phyloP scores from a whole-genome alignment of 2,113 vertebrate genomes.

The Microcebus tavaratra region DNA sequence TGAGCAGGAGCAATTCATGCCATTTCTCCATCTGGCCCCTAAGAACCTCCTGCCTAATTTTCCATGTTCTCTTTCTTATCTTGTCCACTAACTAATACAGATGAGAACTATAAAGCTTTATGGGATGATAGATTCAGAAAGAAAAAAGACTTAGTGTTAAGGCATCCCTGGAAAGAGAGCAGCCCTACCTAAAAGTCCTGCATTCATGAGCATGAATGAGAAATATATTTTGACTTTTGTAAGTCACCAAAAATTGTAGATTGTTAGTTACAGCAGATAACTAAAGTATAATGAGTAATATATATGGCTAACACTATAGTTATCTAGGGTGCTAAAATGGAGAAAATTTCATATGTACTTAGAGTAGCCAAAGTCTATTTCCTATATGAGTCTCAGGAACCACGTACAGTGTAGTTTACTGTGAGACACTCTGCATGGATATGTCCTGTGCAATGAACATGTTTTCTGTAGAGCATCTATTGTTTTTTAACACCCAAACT shows the following conservation, averaged over 20 bases:
- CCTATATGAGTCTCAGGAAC: background rate
- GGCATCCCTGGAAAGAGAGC: background rate
- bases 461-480: accelerated
- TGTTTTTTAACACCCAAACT: background rate
- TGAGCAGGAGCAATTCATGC: background rate
- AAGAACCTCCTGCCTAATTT: background rate
- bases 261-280: background rate
- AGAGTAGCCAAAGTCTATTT: background rate
- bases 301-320: too few relatives aligned
- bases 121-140: background rate
- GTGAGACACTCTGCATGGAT: background rate
- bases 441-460: accelerated
- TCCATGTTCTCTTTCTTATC: background rate
- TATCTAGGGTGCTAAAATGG: background rate
- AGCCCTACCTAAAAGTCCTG: background rate
- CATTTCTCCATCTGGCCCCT: background rate
- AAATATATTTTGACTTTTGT: background rate
- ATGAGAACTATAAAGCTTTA: background rate
- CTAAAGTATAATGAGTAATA: background rate
- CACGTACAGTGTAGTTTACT: background rate
- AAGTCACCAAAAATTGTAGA: background rate
- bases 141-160: background rate
- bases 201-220: background rate
- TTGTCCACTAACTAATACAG: background rate
- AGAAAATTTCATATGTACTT: background rate